These are phyloP conservation scores for Neopipo cinnamomea DNA, from an alignment of 2,113 vertebrate species.

Conservation along the genomic window DNA sequence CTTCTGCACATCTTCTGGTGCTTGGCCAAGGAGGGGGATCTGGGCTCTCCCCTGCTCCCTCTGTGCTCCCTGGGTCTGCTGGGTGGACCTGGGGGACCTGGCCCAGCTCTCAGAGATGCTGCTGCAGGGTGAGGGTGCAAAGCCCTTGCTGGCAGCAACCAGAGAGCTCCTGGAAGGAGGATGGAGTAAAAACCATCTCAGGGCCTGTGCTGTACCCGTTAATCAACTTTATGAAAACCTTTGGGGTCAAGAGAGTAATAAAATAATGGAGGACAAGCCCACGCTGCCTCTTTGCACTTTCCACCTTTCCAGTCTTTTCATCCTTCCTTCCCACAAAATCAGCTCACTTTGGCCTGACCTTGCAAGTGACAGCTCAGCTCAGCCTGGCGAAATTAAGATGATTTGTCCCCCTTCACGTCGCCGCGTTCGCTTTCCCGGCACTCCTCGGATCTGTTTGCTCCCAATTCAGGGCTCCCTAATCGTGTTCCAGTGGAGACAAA, in stretches of 20 bases:
- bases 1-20: neutral
- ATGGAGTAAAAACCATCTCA: neutral
- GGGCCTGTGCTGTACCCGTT: neutral
- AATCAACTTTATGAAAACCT: neutral
- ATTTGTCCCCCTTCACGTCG: neutral
- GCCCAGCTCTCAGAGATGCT: neutral
- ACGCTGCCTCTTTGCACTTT: neutral
- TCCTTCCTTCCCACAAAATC: neutral
- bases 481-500: neutral
- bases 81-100: accelerated
- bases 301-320: neutral
- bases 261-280: neutral
- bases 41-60: neutral
- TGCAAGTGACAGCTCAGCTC: neutral
- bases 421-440: neutral
- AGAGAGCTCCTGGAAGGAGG: neutral
- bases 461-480: neutral
- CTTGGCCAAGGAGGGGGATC: neutral
- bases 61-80: neutral
- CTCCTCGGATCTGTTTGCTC: neutral
- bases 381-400: neutral
- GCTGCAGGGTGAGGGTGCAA: accelerated
- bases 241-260: neutral
- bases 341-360: neutral
- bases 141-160: neutral